These are phyloP conservation scores for Dasyornis broadbenti DNA, from an alignment of 2,113 vertebrate species.

Conservation along the genomic window DNA sequence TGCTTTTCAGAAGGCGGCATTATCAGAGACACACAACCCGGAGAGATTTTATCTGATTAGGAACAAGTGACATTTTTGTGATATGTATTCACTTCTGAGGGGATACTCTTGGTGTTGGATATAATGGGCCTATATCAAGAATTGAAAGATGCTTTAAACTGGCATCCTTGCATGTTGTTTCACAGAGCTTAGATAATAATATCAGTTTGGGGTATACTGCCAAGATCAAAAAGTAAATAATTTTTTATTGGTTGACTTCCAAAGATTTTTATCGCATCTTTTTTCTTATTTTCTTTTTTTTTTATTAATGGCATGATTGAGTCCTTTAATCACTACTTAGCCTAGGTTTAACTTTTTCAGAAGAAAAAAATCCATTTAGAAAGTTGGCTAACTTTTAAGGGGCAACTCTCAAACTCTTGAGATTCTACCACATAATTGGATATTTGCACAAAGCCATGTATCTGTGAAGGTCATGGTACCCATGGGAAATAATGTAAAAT, in stretches of 20 bases:
- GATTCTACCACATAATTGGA: slow-evolving; percentile 80
- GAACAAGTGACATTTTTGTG: background rate
- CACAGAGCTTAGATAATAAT: background rate
- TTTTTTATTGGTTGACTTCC: background rate
- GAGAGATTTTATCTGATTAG: background rate
- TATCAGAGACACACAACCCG: background rate
- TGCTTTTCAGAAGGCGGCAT: background rate
- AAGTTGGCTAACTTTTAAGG: slow-evolving; percentile 62
- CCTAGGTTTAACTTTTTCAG: background rate
- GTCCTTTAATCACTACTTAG: background rate
- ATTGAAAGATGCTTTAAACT: background rate
- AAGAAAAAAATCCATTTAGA: slow-evolving; percentile 64
- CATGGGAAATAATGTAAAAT: slow-evolving; percentile 86
- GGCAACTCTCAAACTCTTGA: slow-evolving; percentile 69
- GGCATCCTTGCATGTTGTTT: background rate
- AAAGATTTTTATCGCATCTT: background rate
- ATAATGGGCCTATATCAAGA: background rate
- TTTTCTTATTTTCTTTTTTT: background rate
- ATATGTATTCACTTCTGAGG: background rate
- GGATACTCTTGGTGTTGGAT: background rate
- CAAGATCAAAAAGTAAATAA: background rate
- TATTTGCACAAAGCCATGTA: slow-evolving; percentile 76
- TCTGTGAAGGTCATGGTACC: slow-evolving; percentile 75
- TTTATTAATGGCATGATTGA: background rate
- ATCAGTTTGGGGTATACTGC: background rate